Evolutionary conservation across 2,113 vertebrate species (phyloP).

Genomic region (Vimba vimba): DNA sequence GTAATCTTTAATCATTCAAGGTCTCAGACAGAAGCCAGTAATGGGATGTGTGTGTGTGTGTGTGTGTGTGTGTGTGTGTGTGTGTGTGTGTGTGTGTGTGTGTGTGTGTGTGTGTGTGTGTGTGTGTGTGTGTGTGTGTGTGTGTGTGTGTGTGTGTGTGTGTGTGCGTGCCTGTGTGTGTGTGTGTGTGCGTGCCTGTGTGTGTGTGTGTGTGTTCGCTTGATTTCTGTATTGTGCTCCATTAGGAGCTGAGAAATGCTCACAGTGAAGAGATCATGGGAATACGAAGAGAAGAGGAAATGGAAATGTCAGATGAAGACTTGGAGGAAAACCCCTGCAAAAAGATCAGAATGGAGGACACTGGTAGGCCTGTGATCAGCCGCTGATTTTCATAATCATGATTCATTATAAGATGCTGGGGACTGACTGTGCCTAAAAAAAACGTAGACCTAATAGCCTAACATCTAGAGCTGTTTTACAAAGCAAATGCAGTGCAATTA

Average conservation of each 20-base stretch:
- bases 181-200: slow-evolving; percentile 15
- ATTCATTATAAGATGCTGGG: not conserved
- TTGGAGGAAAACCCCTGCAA: slow-evolving; percentile 84
- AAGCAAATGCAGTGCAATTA: not conserved
- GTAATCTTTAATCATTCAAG: slow-evolving; percentile 14
- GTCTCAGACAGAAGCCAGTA: slow-evolving; percentile 42
- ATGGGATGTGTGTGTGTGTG: slow-evolving; percentile 38
- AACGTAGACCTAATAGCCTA: not conserved
- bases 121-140: slow-evolving; percentile 28
- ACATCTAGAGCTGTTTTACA: not conserved
- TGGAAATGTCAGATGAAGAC: slow-evolving; percentile 98
- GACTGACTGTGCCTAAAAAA: not conserved
- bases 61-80: slow-evolving; percentile 36
- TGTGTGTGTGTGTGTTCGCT: slow-evolving; percentile 21
- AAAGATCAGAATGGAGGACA: slow-evolving; percentile 84
- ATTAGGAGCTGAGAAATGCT: slow-evolving; percentile 91
- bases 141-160: slow-evolving; percentile 38
- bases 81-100: no score
- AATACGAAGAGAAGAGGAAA: slow-evolving; percentile 92
- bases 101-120: slow-evolving; percentile 22
- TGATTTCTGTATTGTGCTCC: slow-evolving; percentile 28
- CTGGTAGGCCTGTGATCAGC: slow-evolving; percentile 75
- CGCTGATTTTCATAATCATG: not conserved
- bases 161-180: slow-evolving; percentile 29
- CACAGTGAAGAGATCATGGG: slow-evolving; percentile 97